Percentiles rank a stretch among this genome's conserved stretches.
Evolutionary conservation across 2,888 invertebrate genomes (phyloP).

Genomic region (Sinopyrophorus schimmeli): DNA sequence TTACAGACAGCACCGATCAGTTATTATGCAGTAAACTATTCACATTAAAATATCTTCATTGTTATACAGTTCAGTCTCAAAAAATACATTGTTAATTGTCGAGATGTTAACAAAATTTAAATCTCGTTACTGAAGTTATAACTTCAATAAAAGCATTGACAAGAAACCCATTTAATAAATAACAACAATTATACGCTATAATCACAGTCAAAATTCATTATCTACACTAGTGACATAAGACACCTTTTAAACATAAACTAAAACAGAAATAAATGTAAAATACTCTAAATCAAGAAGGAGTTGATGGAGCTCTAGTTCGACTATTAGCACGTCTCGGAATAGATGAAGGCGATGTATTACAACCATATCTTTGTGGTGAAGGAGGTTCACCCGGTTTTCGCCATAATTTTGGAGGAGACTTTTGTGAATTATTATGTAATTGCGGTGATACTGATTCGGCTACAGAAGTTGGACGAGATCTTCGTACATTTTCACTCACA

Average conservation of each 20-base stretch:
- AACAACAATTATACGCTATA: slow-evolving; percentile 35
- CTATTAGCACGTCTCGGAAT: slow-evolving; percentile 49
- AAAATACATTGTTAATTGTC: no score
- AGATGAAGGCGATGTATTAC: slow-evolving; percentile 37
- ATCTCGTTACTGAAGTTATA: no score
- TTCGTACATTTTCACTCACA: slow-evolving; percentile 49
- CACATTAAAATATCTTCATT: no score
- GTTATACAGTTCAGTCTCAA: slow-evolving; percentile 24
- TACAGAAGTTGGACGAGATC: slow-evolving; percentile 42
- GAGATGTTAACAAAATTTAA: no score
- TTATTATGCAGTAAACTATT: no score
- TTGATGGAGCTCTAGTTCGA: slow-evolving; percentile 47
- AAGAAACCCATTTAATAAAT: slow-evolving; percentile 20
- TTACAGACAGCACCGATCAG: no score
- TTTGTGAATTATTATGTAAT: slow-evolving; percentile 32
- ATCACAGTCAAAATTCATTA: slow-evolving; percentile 47
- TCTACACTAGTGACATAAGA: slow-evolving; percentile 35
- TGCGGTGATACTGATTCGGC: slow-evolving; percentile 33
- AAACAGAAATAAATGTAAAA: slow-evolving; percentile 32
- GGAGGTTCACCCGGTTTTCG: slow-evolving; percentile 47
- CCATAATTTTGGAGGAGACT: slow-evolving; percentile 43
- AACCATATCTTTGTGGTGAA: slow-evolving; percentile 43
- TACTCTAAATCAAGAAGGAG: slow-evolving; percentile 43
- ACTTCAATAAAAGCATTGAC: slow-evolving; percentile 1
- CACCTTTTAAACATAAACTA: slow-evolving; percentile 36